Evolutionary conservation across 1,140 invertebrate species (phyloP), one percentile per base, ranked within the genome.

Genomic region (Laodelphax striatellus): DNA sequence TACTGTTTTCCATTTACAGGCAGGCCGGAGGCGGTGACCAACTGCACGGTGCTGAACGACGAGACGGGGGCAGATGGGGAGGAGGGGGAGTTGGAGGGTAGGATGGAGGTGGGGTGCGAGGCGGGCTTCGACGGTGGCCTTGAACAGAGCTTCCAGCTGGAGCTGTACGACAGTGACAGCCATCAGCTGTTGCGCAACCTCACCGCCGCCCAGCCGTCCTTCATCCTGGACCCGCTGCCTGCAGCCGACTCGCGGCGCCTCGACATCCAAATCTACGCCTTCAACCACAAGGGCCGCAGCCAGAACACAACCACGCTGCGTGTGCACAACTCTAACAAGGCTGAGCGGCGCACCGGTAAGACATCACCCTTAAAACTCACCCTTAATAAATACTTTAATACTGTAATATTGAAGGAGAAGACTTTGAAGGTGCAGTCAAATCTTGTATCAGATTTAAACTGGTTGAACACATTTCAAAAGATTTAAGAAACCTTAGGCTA

Each of bases 41-140:
- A 84, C 70, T 84, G 82, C 67, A 75, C 79, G 10, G 75, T 93
- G 17, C 80, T 85, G 53, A 94, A 94, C 72, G 87, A 90, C 70
- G 93, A 90, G 34, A 13, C 5, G 67, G 34, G 11, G 9, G 8
- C 10, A 6, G 24, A 28, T 28, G 24, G 24, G 34, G 66, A 84
- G 17, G 71, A 75, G 34, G 34, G 6, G 67, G 34, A 8, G 9
- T 31, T 31, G 6, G 24, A 28, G 24, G 2, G 24, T 28, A 6
- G 24, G 34, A 66, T 85, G 17, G 71, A 75, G 63, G 77, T 82
- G 52, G 77, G 81, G 46, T 85, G 82, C 68, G 66, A 70, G 14
- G 79, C 80, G 62, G 81, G 81, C 38, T 84, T 83, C 67, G 80
- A 84, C 69, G 82, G 87, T 21, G 88, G 88, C 38, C 73, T 90